Conservation (phyloP, 1,140 invertebrate genomes). For the Druon quercuslanigerum region DNA sequence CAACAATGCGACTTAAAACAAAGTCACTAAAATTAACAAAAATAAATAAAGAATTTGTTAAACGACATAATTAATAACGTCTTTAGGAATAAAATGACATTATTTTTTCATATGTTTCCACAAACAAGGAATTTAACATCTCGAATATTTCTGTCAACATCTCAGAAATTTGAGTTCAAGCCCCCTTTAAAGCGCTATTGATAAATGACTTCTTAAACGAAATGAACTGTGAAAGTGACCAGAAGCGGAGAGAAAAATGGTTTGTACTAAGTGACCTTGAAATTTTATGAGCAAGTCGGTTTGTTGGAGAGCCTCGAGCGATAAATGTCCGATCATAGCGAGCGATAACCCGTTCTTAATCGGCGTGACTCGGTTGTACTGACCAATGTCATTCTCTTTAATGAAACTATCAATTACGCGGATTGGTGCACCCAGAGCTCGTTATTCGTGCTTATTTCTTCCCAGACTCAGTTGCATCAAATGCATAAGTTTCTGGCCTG, state of each 20-base stretch:
- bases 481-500: not conserved
- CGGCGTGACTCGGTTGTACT: conserved; percentile 40
- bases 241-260: not conserved
- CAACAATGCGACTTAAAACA: no score
- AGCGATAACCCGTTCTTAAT: conserved; percentile 32
- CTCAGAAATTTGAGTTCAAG: no score
- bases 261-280: conserved; percentile 16
- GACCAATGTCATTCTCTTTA: conserved; percentile 58
- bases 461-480: conserved; percentile 14
- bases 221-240: no score
- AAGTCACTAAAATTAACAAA: no score
- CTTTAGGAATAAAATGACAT: no score
- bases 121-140: no score
- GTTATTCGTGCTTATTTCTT: conserved; percentile 26
- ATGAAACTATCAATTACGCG: conserved; percentile 61
- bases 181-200: no score
- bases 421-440: conserved; percentile 2
- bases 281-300: conserved; percentile 26
- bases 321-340: conserved; percentile 26
- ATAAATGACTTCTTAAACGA: no score
- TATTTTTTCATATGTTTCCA: no score
- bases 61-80: no score
- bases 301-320: conserved; percentile 24
- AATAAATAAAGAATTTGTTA: no score
- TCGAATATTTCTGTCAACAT: no score